phyloP scores from a whole-genome alignment of 2,888 invertebrate species.

The Agrenia bidenticulata region DNA sequence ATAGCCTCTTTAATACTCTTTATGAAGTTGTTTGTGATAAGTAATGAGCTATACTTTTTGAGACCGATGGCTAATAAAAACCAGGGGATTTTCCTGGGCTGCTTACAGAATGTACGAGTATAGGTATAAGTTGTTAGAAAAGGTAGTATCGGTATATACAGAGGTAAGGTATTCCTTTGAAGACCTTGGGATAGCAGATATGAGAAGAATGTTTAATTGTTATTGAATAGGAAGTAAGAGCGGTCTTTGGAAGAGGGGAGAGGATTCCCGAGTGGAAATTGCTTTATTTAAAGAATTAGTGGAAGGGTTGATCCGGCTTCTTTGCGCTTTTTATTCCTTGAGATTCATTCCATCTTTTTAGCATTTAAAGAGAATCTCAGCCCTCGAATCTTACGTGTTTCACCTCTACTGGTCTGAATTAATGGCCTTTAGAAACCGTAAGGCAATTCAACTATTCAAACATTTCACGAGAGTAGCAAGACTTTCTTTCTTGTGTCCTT shows the following conservation, averaged over 20 bases:
- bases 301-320: slow-evolving; percentile 1
- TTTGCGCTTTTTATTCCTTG: background rate
- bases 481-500: too few relatives aligned
- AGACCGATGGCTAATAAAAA: slow-evolving; percentile 1
- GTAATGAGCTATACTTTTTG: slow-evolving; percentile 3
- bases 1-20: slow-evolving; percentile 17
- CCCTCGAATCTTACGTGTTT: too few relatives aligned
- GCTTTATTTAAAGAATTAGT: slow-evolving; percentile 4
- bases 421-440: too few relatives aligned
- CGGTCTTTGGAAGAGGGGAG: background rate
- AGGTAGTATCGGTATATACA: background rate
- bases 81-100: background rate
- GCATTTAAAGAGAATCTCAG: too few relatives aligned
- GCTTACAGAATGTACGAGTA: background rate
- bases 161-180: background rate
- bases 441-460: too few relatives aligned
- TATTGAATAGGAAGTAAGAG: background rate
- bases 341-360: too few relatives aligned
- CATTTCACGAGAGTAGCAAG: too few relatives aligned
- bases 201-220: background rate
- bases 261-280: slow-evolving; percentile 1
- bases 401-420: too few relatives aligned
- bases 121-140: background rate
- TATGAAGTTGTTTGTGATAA: slow-evolving; percentile 14
- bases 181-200: too few relatives aligned